Evolutionary conservation across 2,888 invertebrate genomes (phyloP).

Genomic region (Melanostoma scalare): DNA sequence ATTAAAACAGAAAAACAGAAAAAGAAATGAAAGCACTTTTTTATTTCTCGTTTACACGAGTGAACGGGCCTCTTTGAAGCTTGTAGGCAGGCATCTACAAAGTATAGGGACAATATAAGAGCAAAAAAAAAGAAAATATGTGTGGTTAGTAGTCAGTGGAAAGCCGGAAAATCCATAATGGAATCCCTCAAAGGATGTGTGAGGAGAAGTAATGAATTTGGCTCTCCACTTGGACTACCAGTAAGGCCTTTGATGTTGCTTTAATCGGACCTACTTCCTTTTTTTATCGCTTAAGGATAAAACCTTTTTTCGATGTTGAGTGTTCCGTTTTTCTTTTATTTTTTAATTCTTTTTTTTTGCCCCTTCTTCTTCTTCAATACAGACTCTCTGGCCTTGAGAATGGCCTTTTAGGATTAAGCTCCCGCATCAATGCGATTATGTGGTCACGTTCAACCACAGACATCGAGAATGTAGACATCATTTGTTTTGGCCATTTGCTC

Average conservation of each 20-base stretch:
- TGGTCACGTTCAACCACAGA: slow-evolving; percentile 82
- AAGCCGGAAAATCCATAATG: slow-evolving; percentile 16
- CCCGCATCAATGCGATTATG: slow-evolving; percentile 84
- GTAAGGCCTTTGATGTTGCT: slow-evolving; percentile 42
- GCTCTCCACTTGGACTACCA: slow-evolving; percentile 34
- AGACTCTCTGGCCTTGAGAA: slow-evolving; percentile 94
- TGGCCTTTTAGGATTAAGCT: slow-evolving; percentile 88
- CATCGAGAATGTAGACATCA: slow-evolving; percentile 85
- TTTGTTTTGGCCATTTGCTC: slow-evolving; percentile 91
- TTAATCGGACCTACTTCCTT: slow-evolving; percentile 9
- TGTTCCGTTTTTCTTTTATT: slow-evolving; percentile 1
- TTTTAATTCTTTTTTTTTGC: not conserved
- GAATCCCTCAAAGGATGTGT: slow-evolving; percentile 53
- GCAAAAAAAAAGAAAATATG: slow-evolving; percentile 5
- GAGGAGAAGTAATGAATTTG: slow-evolving; percentile 30
- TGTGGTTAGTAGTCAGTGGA: slow-evolving; percentile 20
- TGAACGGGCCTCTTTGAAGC: slow-evolving; percentile 51
- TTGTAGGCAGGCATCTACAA: slow-evolving; percentile 31
- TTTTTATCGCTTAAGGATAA: not conserved
- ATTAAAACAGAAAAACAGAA: not conserved
- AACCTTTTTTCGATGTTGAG: slow-evolving; percentile 30
- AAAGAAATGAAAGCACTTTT: slow-evolving; percentile 27
- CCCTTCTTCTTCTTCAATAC: slow-evolving; percentile 61
- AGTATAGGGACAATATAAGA: slow-evolving; percentile 28
- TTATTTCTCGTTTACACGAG: slow-evolving; percentile 65